Conservation (phyloP, 1,140 invertebrate genomes). For the Periplaneta americana region DNA sequence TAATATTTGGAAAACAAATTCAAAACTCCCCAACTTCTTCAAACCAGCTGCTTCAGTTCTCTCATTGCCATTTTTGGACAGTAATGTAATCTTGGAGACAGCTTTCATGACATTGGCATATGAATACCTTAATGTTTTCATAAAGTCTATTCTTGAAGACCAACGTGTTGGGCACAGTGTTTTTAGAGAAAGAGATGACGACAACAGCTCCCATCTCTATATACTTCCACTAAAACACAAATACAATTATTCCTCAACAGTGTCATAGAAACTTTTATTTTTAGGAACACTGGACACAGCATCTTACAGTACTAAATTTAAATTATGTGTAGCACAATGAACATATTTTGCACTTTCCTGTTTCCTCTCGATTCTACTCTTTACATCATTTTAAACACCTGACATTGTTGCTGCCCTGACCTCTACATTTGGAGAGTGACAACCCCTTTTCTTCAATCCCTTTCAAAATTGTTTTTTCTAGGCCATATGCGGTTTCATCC, state of each 20-base stretch:
- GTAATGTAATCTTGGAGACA: too few relatives aligned
- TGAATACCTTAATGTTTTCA: too few relatives aligned
- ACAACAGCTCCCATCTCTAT: slow-evolving; percentile 24
- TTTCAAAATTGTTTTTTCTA: slow-evolving; percentile 23
- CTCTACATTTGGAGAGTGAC: slow-evolving; percentile 24
- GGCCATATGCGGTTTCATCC: slow-evolving; percentile 22
- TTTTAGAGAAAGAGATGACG: neutral
- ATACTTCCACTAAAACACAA: slow-evolving; percentile 28
- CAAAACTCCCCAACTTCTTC: too few relatives aligned
- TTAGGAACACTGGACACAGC: slow-evolving; percentile 24
- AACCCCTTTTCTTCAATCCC: slow-evolving; percentile 25
- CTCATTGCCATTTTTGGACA: too few relatives aligned
- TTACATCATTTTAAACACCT: slow-evolving; percentile 22
- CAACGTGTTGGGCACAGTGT: slow-evolving; percentile 1
- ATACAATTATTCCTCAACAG: slow-evolving; percentile 24
- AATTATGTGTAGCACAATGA: slow-evolving; percentile 24
- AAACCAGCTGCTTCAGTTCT: too few relatives aligned
- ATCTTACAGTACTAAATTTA: slow-evolving; percentile 29
- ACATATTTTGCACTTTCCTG: slow-evolving; percentile 24
- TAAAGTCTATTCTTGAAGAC: slow-evolving; percentile 1
- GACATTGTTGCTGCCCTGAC: slow-evolving; percentile 23
- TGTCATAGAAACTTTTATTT: slow-evolving; percentile 23
- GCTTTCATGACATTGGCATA: too few relatives aligned
- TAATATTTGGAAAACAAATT: too few relatives aligned
- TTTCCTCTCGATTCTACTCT: slow-evolving; percentile 23